Evolutionary conservation across 2,888 invertebrate species (phyloP).

Genomic region (Ormyrus pomaceus): DNA sequence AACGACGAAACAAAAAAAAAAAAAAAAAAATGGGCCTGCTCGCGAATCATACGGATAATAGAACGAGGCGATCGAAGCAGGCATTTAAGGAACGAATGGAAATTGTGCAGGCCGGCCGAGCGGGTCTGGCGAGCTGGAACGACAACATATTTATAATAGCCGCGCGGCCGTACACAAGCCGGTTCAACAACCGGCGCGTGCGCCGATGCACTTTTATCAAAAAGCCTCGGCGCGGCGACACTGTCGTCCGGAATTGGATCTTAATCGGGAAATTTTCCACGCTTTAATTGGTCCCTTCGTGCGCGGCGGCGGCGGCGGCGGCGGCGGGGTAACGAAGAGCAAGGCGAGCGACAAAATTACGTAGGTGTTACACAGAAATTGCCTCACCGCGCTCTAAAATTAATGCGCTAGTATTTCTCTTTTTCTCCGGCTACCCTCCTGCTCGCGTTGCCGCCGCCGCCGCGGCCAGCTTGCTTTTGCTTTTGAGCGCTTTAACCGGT

Average conservation of each 20-base stretch:
- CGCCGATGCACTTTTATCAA: constrained; percentile 32
- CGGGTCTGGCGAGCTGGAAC: constrained; percentile 37
- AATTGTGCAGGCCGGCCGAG: constrained; percentile 52
- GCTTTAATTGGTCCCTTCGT: constrained; percentile 44
- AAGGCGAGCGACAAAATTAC: constrained; percentile 55
- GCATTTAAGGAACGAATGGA: constrained; percentile 58
- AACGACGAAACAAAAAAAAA: neutral
- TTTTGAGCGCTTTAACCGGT: constrained; percentile 53
- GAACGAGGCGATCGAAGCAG: constrained; percentile 53
- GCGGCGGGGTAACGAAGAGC: constrained; percentile 38
- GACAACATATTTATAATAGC: constrained; percentile 55
- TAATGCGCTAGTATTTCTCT: constrained; percentile 46
- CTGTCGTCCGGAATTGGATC: constrained; percentile 43
- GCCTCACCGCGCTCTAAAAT: constrained; percentile 50
- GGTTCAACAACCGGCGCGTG: constrained; percentile 44
- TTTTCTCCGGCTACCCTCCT: constrained; percentile 1
- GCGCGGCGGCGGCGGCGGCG: neutral
- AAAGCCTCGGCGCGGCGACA: constrained; percentile 35
- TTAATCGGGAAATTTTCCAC: constrained; percentile 53
- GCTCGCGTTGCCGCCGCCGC: neutral
- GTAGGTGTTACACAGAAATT: constrained; percentile 56
- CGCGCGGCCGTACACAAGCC: constrained; percentile 21
- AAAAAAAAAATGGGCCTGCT: constrained; percentile 26
- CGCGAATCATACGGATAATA: constrained; percentile 56
- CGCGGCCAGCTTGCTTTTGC: constrained; percentile 17